These are phyloP conservation scores for Sarotherodon lohbergeri DNA, from an alignment of 2,113 vertebrate species.

Conservation along the genomic window DNA sequence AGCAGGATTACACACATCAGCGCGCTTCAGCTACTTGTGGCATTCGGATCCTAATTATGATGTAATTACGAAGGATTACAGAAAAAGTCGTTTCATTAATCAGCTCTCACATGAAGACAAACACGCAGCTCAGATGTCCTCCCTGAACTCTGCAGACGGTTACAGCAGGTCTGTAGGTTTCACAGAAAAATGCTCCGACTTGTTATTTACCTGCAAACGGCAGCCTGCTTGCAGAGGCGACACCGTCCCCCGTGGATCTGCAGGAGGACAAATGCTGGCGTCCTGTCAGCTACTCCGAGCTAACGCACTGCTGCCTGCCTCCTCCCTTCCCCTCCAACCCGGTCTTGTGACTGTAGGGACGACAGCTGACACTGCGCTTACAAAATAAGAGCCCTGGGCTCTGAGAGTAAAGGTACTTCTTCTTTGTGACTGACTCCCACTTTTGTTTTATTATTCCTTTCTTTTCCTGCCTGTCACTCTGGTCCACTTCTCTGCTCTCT, in stretches of 20 bases:
- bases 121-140: background rate
- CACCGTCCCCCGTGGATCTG: background rate
- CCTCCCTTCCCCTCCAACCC: constrained; percentile 7
- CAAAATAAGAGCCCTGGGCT: constrained; percentile 49
- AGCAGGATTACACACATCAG: background rate
- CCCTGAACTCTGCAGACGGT: background rate
- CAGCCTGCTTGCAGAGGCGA: background rate
- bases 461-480: background rate
- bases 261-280: background rate
- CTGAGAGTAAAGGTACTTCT: background rate
- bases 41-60: background rate
- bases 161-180: background rate
- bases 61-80: background rate
- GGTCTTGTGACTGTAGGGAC: constrained; percentile 63
- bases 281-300: background rate
- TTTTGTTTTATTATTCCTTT: background rate
- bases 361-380: constrained; percentile 40
- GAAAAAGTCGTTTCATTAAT: background rate
- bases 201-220: constrained; percentile 8
- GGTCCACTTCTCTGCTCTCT: background rate
- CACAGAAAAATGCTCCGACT: background rate
- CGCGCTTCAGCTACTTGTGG: background rate
- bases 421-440: background rate
- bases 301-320: constrained; percentile 37
- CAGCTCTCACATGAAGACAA: background rate